These are phyloP conservation scores for Proales similis DNA, from an alignment of 1,140 invertebrate species.

Conservation along the genomic window DNA sequence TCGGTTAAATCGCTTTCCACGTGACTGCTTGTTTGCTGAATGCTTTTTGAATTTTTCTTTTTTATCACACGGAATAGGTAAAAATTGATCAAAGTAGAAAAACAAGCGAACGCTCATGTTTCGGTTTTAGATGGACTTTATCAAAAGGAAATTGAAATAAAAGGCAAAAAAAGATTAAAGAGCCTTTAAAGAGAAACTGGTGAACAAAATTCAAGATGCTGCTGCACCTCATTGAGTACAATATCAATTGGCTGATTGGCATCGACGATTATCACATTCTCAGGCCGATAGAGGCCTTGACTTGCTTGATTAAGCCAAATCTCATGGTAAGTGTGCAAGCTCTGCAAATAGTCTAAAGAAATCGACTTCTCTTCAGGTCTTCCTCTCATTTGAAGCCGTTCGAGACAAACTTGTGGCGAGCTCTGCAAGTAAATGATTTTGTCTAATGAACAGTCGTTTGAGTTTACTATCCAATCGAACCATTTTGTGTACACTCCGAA, in stretches of 20 bases:
- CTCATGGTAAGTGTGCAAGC: neutral
- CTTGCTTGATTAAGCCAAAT: neutral
- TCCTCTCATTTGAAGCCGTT: neutral
- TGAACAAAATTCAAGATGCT: no score
- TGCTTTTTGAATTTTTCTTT: no score
- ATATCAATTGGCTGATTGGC: neutral
- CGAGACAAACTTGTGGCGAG: neutral
- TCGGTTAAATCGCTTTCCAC: no score
- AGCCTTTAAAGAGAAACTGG: no score
- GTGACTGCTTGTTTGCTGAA: no score
- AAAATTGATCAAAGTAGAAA: no score
- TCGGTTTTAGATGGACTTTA: no score
- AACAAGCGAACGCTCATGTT: no score
- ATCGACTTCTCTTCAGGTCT: neutral
- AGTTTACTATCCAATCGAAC: constrained; percentile 3
- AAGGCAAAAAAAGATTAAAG: no score
- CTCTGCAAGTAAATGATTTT: neutral
- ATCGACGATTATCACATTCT: neutral
- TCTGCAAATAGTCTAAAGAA: constrained; percentile 2
- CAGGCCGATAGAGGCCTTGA: neutral
- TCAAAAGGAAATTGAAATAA: no score
- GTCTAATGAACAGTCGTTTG: neutral
- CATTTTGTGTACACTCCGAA: neutral
- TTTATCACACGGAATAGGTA: no score
- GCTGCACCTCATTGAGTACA: no score